These are phyloP conservation scores for Callocephalon fimbriatum DNA, from an alignment of 2,113 vertebrate genomes.

Conservation along the genomic window DNA sequence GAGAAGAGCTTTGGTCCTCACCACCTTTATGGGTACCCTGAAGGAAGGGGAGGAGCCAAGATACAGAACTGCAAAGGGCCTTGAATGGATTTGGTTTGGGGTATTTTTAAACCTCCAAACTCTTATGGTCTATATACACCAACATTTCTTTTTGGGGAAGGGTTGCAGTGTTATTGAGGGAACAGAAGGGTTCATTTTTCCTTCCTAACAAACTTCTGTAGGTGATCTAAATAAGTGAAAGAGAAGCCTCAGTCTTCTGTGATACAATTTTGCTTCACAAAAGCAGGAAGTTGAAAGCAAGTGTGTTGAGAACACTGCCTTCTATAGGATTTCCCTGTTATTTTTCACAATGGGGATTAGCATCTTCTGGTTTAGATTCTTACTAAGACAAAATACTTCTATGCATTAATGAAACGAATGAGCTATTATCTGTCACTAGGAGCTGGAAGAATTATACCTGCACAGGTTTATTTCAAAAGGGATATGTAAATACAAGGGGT, in stretches of 20 bases:
- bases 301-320: neutral
- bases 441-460: neutral
- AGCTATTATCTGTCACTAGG: neutral
- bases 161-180: neutral
- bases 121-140: fast-evolving
- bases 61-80: fast-evolving
- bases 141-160: neutral
- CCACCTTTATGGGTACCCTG: neutral
- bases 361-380: neutral
- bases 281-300: slow-evolving; percentile 7
- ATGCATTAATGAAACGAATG: neutral
- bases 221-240: neutral
- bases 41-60: slow-evolving; percentile 2
- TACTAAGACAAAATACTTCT: neutral
- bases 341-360: neutral
- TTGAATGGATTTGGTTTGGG: fast-evolving
- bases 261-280: neutral
- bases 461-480: neutral
- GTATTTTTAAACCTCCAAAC: neutral
- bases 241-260: neutral
- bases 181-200: neutral
- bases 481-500: neutral
- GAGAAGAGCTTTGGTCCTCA: fast-evolving
- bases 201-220: neutral
- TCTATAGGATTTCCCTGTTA: neutral